Evolutionary conservation across 2,888 invertebrate genomes (phyloP).

Genomic region (Clivina fossor): DNA sequence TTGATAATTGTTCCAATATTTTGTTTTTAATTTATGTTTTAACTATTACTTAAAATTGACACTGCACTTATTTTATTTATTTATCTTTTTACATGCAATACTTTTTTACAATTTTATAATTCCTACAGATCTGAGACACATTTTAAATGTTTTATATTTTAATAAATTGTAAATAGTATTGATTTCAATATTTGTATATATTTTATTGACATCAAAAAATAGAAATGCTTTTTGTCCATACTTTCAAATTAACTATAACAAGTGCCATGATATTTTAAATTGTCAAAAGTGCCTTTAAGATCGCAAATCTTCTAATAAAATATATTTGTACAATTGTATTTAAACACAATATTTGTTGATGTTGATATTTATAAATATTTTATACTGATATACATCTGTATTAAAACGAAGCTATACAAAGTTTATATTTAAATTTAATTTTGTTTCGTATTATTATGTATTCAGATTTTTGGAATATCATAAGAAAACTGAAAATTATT

Average conservation of each 20-base stretch:
- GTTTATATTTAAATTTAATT: conserved; percentile 6
- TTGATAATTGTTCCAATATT: no score
- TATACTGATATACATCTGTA: conserved; percentile 22
- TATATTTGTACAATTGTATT: conserved; percentile 15
- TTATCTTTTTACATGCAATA: conserved; percentile 10
- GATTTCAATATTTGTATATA: conserved; percentile 8
- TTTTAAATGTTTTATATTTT: no score
- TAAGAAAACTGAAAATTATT: no score
- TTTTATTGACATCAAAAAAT: conserved; percentile 14
- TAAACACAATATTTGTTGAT: conserved; percentile 11
- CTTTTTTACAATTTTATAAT: conserved; percentile 19
- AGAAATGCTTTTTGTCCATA: conserved; percentile 1
- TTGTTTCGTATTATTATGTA: conserved; percentile 8
- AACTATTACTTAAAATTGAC: not conserved
- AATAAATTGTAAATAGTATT: no score
- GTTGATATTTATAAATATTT: conserved; percentile 25
- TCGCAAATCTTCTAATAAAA: not conserved
- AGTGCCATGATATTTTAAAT: conserved; percentile 48
- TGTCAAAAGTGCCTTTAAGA: conserved; percentile 45
- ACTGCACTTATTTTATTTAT: not conserved
- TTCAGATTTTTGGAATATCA: no score
- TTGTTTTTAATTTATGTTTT: not conserved
- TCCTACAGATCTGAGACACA: no score
- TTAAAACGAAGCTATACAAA: conserved; percentile 9
- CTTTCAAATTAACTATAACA: conserved; percentile 20